Conservation (phyloP, 2,888 invertebrate genomes). For the Tachystola acroxantha region DNA sequence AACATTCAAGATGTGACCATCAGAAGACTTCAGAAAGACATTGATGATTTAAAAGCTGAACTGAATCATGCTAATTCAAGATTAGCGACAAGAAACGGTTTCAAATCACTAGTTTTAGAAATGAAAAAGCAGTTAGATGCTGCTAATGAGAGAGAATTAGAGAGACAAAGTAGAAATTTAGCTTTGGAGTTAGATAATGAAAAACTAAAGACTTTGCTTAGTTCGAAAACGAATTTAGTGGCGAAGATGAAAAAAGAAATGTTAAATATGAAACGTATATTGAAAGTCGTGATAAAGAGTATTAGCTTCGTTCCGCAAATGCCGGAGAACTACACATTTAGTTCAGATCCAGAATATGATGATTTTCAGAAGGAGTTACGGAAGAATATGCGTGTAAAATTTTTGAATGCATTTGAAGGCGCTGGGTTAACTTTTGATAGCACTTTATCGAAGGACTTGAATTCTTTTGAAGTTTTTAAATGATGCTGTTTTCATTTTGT, state of each 20-base stretch:
- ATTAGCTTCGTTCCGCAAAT: constrained; percentile 28
- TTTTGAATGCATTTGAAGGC: constrained; percentile 20
- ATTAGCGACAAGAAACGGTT: constrained; percentile 31
- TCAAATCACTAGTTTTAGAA: constrained; percentile 37
- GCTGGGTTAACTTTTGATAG: constrained; percentile 32
- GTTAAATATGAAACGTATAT: constrained; percentile 35
- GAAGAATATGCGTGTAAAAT: constrained; percentile 26
- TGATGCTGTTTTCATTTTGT: no score
- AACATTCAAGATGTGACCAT: constrained; percentile 6
- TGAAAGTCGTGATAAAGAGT: constrained; percentile 48
- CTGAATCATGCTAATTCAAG: constrained; percentile 32
- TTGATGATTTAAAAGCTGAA: constrained; percentile 35
- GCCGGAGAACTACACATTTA: constrained; percentile 19
- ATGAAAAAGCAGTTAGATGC: constrained; percentile 48
- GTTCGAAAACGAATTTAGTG: constrained; percentile 44
- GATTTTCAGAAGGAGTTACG: constrained; percentile 44
- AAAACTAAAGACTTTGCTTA: constrained; percentile 46
- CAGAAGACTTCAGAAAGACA: constrained; percentile 28
- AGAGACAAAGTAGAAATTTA: constrained; percentile 37
- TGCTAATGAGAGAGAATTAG: constrained; percentile 40
- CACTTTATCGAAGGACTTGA: constrained; percentile 30
- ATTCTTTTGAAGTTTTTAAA: constrained; percentile 14
- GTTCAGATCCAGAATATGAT: constrained; percentile 43
- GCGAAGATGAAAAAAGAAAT: constrained; percentile 50
- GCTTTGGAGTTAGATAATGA: constrained; percentile 53